Percentiles rank a stretch among this genome's conserved stretches.
Conservation (phyloP, 2,888 invertebrate species). For the Eristalis pertinax region DNA sequence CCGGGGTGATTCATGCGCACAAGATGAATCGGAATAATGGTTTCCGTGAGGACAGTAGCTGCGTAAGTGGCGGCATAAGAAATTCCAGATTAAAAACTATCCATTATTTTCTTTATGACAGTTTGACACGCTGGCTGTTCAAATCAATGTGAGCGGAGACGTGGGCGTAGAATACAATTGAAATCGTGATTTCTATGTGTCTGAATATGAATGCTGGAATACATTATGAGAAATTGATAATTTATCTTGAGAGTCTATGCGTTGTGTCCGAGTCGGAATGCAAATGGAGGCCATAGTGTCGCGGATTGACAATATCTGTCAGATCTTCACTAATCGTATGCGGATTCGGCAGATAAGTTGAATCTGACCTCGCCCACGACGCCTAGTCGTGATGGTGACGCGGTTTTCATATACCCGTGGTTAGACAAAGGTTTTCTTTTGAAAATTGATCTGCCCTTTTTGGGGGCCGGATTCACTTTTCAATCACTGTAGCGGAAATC, state of each 20-base stretch:
- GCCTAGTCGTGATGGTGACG: too few species aligned
- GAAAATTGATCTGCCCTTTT: too few species aligned
- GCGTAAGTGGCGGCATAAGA: constrained; percentile 36
- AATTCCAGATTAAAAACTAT: constrained; percentile 41
- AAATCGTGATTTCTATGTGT: not conserved
- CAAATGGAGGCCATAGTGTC: not conserved
- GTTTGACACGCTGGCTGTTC: not conserved
- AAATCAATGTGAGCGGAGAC: not conserved
- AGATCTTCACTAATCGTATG: too few species aligned
- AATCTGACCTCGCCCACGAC: too few species aligned
- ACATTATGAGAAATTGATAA: not conserved
- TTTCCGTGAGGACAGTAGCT: constrained; percentile 55
- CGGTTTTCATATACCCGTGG: too few species aligned
- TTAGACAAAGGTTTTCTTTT: too few species aligned
- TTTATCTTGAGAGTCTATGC: not conserved
- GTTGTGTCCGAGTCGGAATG: too few species aligned
- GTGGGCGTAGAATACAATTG: not conserved
- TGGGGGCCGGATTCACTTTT: too few species aligned
- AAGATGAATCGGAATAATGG: constrained; percentile 6
- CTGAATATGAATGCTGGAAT: not conserved
- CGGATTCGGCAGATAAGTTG: too few species aligned
- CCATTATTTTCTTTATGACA: not conserved
- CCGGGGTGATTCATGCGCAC: constrained; percentile 41
- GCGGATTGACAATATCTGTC: too few species aligned
- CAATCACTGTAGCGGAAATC: too few species aligned